Conservation (phyloP, 2,888 invertebrate species). For the Pristionchus arcanus region DNA sequence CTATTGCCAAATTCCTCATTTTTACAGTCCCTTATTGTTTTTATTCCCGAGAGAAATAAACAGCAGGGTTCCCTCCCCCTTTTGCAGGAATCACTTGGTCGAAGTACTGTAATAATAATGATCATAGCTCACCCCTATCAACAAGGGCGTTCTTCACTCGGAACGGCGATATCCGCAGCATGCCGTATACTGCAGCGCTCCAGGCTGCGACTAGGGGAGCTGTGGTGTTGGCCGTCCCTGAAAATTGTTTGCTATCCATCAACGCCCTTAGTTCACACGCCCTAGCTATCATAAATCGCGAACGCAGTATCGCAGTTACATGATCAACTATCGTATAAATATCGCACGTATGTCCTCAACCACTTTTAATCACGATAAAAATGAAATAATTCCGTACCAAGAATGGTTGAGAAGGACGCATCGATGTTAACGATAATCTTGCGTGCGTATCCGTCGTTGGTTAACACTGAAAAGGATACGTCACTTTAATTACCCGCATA, state of each 20-base stretch:
- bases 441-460: constrained; percentile 45
- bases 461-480: neutral
- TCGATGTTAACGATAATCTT: constrained; percentile 52
- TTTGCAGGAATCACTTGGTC: no score
- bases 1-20: neutral
- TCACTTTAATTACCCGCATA: no score
- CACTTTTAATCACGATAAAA: no score
- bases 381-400: neutral
- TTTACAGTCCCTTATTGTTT: neutral
- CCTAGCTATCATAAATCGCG: no score
- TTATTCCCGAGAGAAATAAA: no score
- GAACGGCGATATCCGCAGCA: constrained; percentile 35
- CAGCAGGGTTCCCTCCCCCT: no score
- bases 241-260: no score
- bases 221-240: neutral
- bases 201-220: constrained; percentile 27
- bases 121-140: neutral
- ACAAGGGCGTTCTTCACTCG: constrained; percentile 44
- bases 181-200: neutral
- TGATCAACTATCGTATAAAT: neutral
- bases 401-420: constrained; percentile 13
- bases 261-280: no score
- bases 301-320: no score
- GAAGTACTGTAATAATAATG: no score
- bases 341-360: no score